Conservation (phyloP, 1,140 invertebrate genomes). For the Nasonia giraulti region DNA sequence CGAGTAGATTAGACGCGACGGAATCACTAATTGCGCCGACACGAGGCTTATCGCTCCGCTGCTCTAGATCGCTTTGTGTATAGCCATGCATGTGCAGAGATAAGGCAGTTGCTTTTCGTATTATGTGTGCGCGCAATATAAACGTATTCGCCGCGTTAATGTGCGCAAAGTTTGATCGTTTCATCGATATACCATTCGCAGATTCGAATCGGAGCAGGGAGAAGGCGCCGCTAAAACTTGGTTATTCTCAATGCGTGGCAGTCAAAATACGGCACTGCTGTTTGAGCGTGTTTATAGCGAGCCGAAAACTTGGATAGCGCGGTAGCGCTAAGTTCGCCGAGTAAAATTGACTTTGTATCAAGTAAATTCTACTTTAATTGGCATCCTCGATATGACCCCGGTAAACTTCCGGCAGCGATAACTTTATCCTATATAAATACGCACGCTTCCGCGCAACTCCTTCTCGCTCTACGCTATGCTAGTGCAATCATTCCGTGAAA, state of each 20-base stretch:
- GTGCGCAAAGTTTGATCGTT: neutral
- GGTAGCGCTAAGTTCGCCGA: neutral
- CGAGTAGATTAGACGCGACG: neutral
- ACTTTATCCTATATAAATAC: conserved; percentile 15
- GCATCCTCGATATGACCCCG: neutral
- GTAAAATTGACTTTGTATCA: conserved; percentile 30
- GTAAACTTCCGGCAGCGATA: neutral
- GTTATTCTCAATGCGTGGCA: neutral
- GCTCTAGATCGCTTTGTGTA: neutral
- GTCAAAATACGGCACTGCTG: neutral
- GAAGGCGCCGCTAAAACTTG: neutral
- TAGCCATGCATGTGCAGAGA: too few species aligned
- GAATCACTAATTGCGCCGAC: neutral
- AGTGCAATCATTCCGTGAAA: too few species aligned
- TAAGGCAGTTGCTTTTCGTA: too few species aligned
- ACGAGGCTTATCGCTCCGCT: neutral
- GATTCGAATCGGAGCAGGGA: neutral
- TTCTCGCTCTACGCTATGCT: too few species aligned
- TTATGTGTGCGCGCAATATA: too few species aligned
- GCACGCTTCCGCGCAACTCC: neutral
- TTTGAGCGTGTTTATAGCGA: neutral
- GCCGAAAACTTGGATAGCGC: neutral
- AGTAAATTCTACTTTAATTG: conserved; percentile 37
- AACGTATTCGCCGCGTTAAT: neutral
- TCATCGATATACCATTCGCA: neutral